Evolutionary conservation across 2,113 vertebrate genomes (phyloP), one percentile per base, ranked within the genome.

Genomic region (Alligator mississippiensis): DNA sequence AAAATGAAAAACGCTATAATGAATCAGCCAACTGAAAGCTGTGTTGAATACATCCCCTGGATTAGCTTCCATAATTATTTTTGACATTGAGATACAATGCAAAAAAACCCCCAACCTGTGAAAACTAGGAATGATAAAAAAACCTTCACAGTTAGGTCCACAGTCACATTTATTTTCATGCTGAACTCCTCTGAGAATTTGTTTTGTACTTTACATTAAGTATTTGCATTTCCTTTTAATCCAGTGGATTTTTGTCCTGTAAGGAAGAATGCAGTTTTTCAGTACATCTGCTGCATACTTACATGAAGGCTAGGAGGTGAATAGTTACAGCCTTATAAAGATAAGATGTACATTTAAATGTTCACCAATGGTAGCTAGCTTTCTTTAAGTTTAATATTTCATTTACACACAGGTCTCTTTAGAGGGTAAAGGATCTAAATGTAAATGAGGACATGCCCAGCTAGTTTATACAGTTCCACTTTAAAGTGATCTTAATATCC

Each of bases 281-380:
- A 47, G 1, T 24, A 82, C 38, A 60, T 38, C 68, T 11, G 19
- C 4, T 82, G 75, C 7, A 3, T 64, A 84, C 88, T 28, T 80
- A 62, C 59, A 6, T 27, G 19, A 21, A 30, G 47, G 21, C 6
- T 12, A 24, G 22, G 82, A 72, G 21, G 16, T 88, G 82, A 68
- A 54, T 22, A 84, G 62, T 3, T 25, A 62, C 11, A 34, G 57
- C 14, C 6, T 76, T 90, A 78, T 11, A 13, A 80, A 89, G 54
- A 80, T 54, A 4, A 15, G 2, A 0, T 15, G 7, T 14, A 77
- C 0, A 30, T n/a, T n/a, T 68, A 47, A 47, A 76, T 12, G 57
- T 77, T n/a, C 38, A 85, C 30, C 4, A 0, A 61, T 70, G 12
- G 70, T 14, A 74, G 70, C 78, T 54, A 59, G 15, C 27, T 9